These are phyloP conservation scores for Phaedon cochleariae DNA, from an alignment of 2,888 invertebrate species.

Conservation along the genomic window DNA sequence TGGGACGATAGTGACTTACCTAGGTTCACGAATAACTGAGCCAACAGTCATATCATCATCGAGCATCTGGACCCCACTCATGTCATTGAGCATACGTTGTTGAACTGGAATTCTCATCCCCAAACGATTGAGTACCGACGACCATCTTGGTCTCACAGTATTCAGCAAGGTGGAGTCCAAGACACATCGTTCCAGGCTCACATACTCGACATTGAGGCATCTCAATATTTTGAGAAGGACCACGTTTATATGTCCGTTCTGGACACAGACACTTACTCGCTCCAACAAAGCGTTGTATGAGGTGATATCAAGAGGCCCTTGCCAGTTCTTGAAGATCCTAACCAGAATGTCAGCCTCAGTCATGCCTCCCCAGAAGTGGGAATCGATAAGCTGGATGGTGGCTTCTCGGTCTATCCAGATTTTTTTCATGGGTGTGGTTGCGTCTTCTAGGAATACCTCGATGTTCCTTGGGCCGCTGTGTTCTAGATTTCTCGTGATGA, in stretches of 20 bases:
- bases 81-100: not conserved
- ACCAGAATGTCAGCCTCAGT: not conserved
- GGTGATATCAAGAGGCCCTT: not conserved
- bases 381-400: not conserved
- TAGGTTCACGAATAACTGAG: not conserved
- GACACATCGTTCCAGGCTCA: not conserved
- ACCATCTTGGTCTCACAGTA: not conserved
- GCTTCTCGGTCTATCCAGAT: conserved; percentile 41
- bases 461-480: conserved; percentile 36
- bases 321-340: not conserved
- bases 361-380: not conserved
- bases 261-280: not conserved
- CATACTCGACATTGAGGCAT: not conserved
- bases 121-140: not conserved
- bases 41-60: no score
- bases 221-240: not conserved
- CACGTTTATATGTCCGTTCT: not conserved
- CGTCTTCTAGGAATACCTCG: conserved; percentile 41
- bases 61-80: not conserved
- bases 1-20: no score
- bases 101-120: not conserved
- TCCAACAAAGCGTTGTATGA: not conserved
- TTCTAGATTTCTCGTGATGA: conserved; percentile 36
- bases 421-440: conserved; percentile 36
- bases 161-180: not conserved